Evolutionary conservation across 2,888 invertebrate species (phyloP).

Genomic region (Ophion ellenae): DNA sequence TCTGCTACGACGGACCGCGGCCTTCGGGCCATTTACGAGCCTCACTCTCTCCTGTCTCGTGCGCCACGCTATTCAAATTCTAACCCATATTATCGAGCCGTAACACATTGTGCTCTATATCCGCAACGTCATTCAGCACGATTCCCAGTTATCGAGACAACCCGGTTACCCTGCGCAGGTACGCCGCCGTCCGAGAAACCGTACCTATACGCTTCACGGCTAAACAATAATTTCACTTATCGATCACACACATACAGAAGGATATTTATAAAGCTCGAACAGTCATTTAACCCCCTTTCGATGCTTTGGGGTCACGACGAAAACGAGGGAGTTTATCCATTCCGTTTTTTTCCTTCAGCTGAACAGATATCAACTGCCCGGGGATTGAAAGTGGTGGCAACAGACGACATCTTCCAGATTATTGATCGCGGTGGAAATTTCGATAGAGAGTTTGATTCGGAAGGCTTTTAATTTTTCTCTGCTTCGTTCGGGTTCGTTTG

Average conservation of each 20-base stretch:
- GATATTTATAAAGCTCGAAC: slow-evolving; percentile 2
- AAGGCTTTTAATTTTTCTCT: neutral
- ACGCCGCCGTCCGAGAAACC: neutral
- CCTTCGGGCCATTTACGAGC: slow-evolving; percentile 57
- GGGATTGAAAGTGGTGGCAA: too few species aligned
- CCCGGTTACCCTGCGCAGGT: slow-evolving; percentile 2
- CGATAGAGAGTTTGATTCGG: neutral
- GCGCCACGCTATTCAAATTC: slow-evolving; percentile 67
- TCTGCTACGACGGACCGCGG: slow-evolving; percentile 49
- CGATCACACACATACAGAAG: slow-evolving; percentile 11
- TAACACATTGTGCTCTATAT: slow-evolving; percentile 50
- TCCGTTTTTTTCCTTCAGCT: too few species aligned
- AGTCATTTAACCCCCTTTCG: slow-evolving; percentile 27
- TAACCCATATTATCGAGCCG: slow-evolving; percentile 64
- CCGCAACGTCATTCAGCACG: slow-evolving; percentile 52
- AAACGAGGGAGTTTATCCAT: neutral
- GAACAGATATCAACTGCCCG: too few species aligned
- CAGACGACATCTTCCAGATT: too few species aligned
- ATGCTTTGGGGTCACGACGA: neutral
- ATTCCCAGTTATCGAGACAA: slow-evolving; percentile 3
- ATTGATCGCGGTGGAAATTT: too few species aligned
- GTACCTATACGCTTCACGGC: slow-evolving; percentile 15
- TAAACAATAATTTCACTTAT: slow-evolving; percentile 43
- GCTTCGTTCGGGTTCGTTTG: too few species aligned
- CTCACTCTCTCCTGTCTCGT: slow-evolving; percentile 25